These are phyloP conservation scores for Chrysochloris asiatica DNA, from an alignment of 2,113 vertebrate genomes.

Conservation along the genomic window DNA sequence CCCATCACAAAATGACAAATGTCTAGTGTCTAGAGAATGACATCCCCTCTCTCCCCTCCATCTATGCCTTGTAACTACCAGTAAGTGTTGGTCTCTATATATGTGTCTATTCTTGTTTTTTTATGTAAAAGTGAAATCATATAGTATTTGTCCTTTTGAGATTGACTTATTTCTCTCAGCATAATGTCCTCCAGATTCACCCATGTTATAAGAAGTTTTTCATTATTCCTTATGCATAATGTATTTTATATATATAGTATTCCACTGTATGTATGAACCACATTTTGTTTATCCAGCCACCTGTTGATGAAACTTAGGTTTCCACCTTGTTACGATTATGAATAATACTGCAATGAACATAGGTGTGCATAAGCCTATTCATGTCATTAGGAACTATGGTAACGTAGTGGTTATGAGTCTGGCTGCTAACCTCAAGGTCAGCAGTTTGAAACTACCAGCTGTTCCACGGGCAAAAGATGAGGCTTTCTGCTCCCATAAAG, in stretches of 20 bases:
- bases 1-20: not conserved
- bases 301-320: too few species aligned
- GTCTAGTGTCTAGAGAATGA: not conserved
- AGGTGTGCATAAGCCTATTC: too few species aligned
- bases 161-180: not conserved
- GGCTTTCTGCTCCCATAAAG: too few species aligned
- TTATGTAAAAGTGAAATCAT: not conserved
- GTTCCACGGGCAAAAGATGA: too few species aligned
- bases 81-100: not conserved
- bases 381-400: too few species aligned
- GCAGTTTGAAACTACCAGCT: too few species aligned
- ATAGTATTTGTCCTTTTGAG: not conserved
- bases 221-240: not conserved
- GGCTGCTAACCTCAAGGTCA: too few species aligned
- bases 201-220: not conserved
- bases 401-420: too few species aligned
- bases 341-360: too few species aligned
- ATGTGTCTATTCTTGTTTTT: not conserved
- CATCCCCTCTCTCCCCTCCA: too few species aligned
- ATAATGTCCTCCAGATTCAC: not conserved
- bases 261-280: not conserved
- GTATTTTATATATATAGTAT: not conserved
- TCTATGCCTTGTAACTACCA: not conserved
- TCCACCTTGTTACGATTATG: too few species aligned
- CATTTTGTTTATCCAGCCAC: too few species aligned